Conservation (phyloP, 2,888 invertebrate species). For the Entomobrya multifasciata region DNA sequence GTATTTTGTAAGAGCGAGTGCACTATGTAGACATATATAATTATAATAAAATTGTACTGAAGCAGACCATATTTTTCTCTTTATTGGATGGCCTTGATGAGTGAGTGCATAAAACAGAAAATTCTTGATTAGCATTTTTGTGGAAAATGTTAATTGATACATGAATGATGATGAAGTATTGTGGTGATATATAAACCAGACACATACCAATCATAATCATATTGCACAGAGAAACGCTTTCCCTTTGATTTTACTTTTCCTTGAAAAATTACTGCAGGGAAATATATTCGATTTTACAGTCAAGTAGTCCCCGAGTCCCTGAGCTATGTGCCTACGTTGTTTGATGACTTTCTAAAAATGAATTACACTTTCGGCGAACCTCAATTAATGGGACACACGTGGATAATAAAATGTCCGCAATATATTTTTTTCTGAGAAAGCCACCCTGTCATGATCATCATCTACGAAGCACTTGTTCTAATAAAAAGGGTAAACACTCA, state of each 20-base stretch:
- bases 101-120: slow-evolving; percentile 16
- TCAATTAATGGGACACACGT: neutral
- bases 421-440: neutral
- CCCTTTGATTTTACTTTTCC: slow-evolving; percentile 31
- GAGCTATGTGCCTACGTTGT: neutral
- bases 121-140: slow-evolving; percentile 21
- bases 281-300: no score
- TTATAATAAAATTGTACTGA: slow-evolving; percentile 31
- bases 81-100: slow-evolving; percentile 46
- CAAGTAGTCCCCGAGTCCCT: no score
- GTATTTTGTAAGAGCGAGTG: neutral
- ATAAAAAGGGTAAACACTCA: no score
- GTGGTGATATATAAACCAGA: no score
- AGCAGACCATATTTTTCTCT: neutral
- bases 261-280: neutral
- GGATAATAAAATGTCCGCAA: neutral
- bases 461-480: no score
- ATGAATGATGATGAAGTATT: neutral
- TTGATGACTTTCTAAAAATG: neutral
- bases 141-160: neutral
- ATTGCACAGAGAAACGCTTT: neutral
- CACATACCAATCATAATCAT: no score
- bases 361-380: slow-evolving; percentile 1
- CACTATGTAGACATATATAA: neutral
- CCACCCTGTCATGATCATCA: no score